Evolutionary conservation across 2,113 vertebrate species (phyloP), one percentile per base, ranked within the genome.

Genomic region (Willisornis vidua): DNA sequence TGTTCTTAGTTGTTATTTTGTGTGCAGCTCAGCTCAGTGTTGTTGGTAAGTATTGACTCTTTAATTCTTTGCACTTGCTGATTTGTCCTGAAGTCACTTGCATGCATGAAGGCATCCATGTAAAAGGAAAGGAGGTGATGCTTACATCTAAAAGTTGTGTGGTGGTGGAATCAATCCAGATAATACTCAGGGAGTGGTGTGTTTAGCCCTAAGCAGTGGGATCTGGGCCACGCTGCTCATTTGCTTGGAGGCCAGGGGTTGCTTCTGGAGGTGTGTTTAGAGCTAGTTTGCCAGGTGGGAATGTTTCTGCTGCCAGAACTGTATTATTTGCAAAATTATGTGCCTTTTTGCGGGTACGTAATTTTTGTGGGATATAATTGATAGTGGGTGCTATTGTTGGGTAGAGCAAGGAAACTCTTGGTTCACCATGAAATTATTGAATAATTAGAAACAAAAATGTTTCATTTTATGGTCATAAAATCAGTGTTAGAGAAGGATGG

Each of bases 31-130:
- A 98, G 80, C 93, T 98, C 24, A 88, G 39, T 89, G n/a, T 96
- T 85, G 73, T 97, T 91, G 97, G 98, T 98, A 97, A 98, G 98
- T 98, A 96, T 79, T 41, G 57, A 43, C 57, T 93, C 81, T 59
- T 76, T 66, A 77, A 67, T 94, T 94, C 71, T 89, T 79, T 87
- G 78, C 58, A 37, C 37, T 79, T 85, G 41, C 6, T 88, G 19
- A 39, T 85, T 91, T 89, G 18, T 87, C 46, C 19, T 92, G 48
- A 86, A 92, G 86, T 92, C 18, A 14, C 58, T 81, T 65, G 22
- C 24, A 45, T 95, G 59, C 14, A 4, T 35, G n/a, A 79, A 66
- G 52, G 12, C 6, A 71, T 7, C 55, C 1, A 0, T 72, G 48
- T 65, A 59, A 95, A 82, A 7, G 83, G 45, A 31, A 93, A 65